Percentiles rank a stretch among this genome's conserved stretches.
phyloP scores from a whole-genome alignment of 2,888 invertebrate species.

The Alcis repandata region DNA sequence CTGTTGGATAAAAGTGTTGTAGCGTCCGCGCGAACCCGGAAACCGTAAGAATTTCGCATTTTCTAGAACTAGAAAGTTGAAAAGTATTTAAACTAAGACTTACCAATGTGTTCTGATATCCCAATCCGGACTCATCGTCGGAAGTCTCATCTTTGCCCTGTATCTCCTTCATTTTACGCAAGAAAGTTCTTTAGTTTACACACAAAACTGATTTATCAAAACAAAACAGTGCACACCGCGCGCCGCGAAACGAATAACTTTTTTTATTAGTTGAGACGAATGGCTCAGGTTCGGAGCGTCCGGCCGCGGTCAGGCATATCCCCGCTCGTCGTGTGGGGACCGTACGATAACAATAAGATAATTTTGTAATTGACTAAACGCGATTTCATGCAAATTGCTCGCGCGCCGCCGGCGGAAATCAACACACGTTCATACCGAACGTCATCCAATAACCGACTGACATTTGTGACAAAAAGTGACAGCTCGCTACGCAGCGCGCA shows the following conservation, averaged over 20 bases:
- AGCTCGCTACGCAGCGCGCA: conserved; percentile 53
- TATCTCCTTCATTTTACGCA: conserved; percentile 71
- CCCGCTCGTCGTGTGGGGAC: conserved; percentile 62
- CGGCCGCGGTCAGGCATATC: conserved; percentile 65
- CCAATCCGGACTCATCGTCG: conserved; percentile 89
- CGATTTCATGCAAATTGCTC: conserved; percentile 79
- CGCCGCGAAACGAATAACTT: conserved; percentile 49
- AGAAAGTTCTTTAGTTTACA: conserved; percentile 60
- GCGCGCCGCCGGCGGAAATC: conserved; percentile 63
- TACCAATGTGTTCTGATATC: conserved; percentile 90
- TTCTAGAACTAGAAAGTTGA: conserved; percentile 74
- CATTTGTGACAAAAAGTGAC: conserved; percentile 65
- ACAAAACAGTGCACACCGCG: conserved; percentile 59
- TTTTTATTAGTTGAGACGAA: conserved; percentile 59
- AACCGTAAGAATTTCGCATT: conserved; percentile 45
- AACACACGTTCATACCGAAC: conserved; percentile 71
- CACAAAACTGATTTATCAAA: conserved; percentile 69
- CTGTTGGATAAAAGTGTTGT: background rate
- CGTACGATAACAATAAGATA: conserved; percentile 69
- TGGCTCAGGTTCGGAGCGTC: conserved; percentile 64
- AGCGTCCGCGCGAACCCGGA: conserved; percentile 34
- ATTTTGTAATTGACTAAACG: conserved; percentile 81
- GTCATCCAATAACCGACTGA: conserved; percentile 79
- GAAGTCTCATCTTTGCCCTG: conserved; percentile 77
- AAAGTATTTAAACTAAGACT: conserved; percentile 51